Conservation (phyloP, 2,113 vertebrate species). For the Anser cygnoides region DNA sequence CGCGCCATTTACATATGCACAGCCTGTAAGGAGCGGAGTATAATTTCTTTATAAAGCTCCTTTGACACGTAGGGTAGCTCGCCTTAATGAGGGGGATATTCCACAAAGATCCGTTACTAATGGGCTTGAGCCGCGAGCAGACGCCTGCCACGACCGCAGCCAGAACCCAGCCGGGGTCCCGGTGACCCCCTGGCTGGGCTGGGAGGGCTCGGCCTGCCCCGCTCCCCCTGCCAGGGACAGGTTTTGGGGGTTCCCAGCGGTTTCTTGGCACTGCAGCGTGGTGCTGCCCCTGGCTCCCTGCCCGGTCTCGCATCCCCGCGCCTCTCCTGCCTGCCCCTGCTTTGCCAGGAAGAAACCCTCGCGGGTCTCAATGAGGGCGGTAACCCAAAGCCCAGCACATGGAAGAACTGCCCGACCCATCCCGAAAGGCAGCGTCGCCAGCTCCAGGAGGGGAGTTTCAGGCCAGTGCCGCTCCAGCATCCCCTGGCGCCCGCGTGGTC, state of each 20-base stretch:
- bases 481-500: fast-evolving
- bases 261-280: background rate
- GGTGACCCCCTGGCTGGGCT: background rate
- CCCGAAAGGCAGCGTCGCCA: background rate
- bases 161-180: background rate
- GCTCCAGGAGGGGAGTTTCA: background rate
- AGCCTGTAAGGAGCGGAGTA: background rate
- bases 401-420: background rate
- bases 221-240: too few relatives aligned
- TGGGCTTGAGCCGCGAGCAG: background rate
- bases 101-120: background rate
- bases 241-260: background rate
- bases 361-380: background rate
- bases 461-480: fast-evolving
- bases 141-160: background rate
- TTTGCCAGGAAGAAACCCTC: background rate
- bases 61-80: background rate
- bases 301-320: too few relatives aligned
- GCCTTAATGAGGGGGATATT: slow-evolving; percentile 23
- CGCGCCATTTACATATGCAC: background rate
- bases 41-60: background rate
- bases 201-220: too few relatives aligned
- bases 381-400: fast-evolving
- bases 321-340: background rate
- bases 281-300: background rate